Percentiles rank a stretch among this genome's conserved stretches.
These are phyloP conservation scores for Pachydiplax longipennis DNA, from an alignment of 2,888 invertebrate genomes.

Conservation along the genomic window DNA sequence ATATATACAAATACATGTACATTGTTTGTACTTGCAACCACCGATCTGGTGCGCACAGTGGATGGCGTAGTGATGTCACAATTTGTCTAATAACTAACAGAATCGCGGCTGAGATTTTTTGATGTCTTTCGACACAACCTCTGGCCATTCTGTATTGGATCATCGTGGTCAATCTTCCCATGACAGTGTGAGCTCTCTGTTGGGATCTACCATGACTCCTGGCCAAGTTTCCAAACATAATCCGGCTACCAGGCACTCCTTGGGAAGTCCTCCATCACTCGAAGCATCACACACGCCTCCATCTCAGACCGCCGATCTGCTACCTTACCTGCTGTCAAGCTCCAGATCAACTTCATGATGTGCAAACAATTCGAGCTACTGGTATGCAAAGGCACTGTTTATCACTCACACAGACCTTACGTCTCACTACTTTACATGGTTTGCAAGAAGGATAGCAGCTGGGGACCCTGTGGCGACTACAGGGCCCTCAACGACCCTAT, in stretches of 20 bases:
- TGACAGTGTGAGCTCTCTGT: not conserved
- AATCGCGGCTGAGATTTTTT: too few relatives aligned
- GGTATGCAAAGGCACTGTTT: not conserved
- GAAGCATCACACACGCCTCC: too few relatives aligned
- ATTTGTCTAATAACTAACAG: too few relatives aligned
- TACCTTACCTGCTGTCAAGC: not conserved
- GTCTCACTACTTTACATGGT: not conserved
- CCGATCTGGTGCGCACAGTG: too few relatives aligned
- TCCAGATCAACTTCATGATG: not conserved
- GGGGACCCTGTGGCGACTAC: too few relatives aligned
- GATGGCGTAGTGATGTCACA: too few relatives aligned
- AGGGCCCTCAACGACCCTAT: too few relatives aligned
- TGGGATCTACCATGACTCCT: not conserved
- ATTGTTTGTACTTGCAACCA: too few relatives aligned
- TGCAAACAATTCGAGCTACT: not conserved
- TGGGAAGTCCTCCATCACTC: not conserved
- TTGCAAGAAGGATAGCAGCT: not conserved
- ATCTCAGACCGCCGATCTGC: not conserved
- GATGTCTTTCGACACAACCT: not conserved
- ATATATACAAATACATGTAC: too few relatives aligned
- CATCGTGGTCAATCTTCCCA: not conserved
- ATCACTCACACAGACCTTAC: not conserved
- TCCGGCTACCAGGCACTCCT: not conserved
- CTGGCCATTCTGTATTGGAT: not conserved
- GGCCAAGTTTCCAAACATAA: not conserved